Base-by-base conservation (phyloP, 23 tunicate genomes). In the Ciona savignyi region DNA sequence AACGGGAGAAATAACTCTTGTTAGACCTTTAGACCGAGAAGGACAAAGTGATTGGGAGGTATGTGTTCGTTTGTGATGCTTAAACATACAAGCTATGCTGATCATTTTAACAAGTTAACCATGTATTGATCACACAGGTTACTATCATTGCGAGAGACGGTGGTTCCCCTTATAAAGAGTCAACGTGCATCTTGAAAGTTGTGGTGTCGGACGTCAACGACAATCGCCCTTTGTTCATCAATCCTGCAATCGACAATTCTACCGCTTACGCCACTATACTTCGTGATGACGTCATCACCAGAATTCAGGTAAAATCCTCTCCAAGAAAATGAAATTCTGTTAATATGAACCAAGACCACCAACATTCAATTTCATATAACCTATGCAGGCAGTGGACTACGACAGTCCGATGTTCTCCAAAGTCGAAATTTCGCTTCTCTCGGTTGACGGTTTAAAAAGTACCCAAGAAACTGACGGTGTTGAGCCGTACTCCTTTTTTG, bases 21-120 rank as follows among this genome's bases (percentile, higher is more conserved):
- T 35, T 24, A 65, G 82, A 33, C 74, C 96, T 4, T 68, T 89
- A 27, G 96, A 89, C 51, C 80, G 64, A 3, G 96, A 89, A 79
- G 64, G 70, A 29, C 29, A 29, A 23, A 0, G 32, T 9, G 51
- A 63, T 35, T 81, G 82, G 86, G 72, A 81, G 86, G 94, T 87
- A 66, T 68, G 23, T 26, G 35, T 23, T 23, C 34, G 9, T 68
- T 68, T 68, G 22, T 23, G n/a, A n/a, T n/a, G n/a, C n/a, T n/a
- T 27, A 27, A 69, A 69, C 23, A 69, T 9, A 25, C 51, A 27
- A 27, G n/a, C n/a, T n/a, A n/a, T n/a, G n/a, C n/a, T n/a, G n/a
- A n/a, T n/a, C n/a, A n/a, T n/a, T n/a, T n/a, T n/a, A n/a, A n/a
- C n/a, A n/a, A n/a, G n/a, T n/a, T n/a, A n/a, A n/a, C n/a, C n/a